phyloP scores from a whole-genome alignment of 2,888 invertebrate genomes.

The Troides aeacus region DNA sequence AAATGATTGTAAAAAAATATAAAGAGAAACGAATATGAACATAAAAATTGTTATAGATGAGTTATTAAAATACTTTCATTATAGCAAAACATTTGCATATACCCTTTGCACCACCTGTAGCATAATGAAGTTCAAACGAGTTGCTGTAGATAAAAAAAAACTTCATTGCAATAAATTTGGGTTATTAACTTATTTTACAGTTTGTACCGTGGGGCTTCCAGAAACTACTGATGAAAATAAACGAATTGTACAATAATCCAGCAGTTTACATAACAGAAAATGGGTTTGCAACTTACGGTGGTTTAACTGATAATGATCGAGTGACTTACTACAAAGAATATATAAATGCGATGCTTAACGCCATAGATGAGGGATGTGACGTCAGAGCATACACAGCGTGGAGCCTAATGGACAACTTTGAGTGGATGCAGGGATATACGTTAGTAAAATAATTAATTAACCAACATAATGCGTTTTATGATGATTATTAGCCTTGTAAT shows the following conservation, averaged over 20 bases:
- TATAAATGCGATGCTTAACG: conserved; percentile 48
- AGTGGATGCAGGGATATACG: conserved; percentile 44
- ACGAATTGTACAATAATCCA: conserved; percentile 36
- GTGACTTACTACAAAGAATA: conserved; percentile 50
- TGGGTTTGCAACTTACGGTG: conserved; percentile 53
- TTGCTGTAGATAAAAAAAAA: background rate
- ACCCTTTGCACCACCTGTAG: no score
- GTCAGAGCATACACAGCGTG: conserved; percentile 41
- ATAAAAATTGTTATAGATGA: no score
- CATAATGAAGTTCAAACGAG: no score
- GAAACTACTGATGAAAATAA: conserved; percentile 66
- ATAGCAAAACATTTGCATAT: no score
- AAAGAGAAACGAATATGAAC: no score
- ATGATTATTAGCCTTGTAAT: no score
- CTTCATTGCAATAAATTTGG: background rate
- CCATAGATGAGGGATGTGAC: conserved; percentile 43
- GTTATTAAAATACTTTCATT: no score
- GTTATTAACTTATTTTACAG: conserved; percentile 35
- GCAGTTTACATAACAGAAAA: conserved; percentile 67
- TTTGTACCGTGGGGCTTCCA: conserved; percentile 78
- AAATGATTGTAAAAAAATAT: no score
- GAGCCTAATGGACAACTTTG: conserved; percentile 48
- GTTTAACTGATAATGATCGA: conserved; percentile 42
- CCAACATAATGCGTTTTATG: background rate
- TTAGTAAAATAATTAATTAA: conserved; percentile 31